These are phyloP conservation scores for Martes martes DNA, from an alignment of 2,113 vertebrate species.

Conservation along the genomic window DNA sequence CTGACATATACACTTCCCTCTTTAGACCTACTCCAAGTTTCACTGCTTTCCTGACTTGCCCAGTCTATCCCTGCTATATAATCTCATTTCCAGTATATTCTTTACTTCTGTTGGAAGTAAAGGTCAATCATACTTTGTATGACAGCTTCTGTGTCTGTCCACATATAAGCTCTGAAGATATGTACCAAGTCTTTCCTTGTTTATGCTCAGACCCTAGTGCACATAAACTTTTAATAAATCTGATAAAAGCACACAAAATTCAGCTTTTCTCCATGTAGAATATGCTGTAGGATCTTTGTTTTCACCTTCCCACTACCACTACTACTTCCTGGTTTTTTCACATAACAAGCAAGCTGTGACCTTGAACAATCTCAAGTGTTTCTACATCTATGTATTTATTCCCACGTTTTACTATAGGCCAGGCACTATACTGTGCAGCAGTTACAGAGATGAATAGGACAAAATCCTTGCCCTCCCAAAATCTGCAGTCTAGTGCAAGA, in stretches of 20 bases:
- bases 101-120: not conserved
- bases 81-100: not conserved
- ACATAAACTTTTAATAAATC: not conserved
- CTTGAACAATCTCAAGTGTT: not conserved
- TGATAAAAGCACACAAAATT: not conserved
- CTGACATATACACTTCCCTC: not conserved
- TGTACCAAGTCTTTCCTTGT: not conserved
- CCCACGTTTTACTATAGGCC: not conserved
- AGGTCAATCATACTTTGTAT: not conserved
- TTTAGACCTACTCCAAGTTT: not conserved
- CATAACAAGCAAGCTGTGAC: not conserved
- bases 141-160: not conserved
- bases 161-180: not conserved
- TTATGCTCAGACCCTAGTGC: not conserved
- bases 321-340: not conserved
- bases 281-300: not conserved
- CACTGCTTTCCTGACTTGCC: not conserved
- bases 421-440: not conserved
- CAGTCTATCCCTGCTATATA: not conserved
- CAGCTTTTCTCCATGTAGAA: not conserved
- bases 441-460: not conserved
- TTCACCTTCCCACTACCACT: not conserved
- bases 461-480: not conserved
- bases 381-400: not conserved
- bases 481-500: not conserved